Evolutionary conservation across 2,888 invertebrate genomes (phyloP).

Genomic region (Trichopoda pennipes): DNA sequence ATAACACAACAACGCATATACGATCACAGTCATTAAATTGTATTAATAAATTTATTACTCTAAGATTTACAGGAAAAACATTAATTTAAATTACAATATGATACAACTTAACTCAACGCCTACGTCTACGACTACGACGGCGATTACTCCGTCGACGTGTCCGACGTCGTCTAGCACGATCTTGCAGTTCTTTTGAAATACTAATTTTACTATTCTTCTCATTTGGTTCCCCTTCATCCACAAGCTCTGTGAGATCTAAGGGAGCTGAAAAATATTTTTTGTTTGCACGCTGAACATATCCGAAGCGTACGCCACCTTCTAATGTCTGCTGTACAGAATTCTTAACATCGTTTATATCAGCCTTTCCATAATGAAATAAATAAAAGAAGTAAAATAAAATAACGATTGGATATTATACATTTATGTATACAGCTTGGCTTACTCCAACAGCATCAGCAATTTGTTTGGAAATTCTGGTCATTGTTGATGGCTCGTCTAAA

Average conservation of each 20-base stretch:
- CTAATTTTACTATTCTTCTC: background rate
- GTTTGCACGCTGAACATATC: conserved; percentile 63
- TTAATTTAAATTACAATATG: too few species aligned
- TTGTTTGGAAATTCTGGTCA: conserved; percentile 53
- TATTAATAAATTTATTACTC: too few species aligned
- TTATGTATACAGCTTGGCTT: conserved; percentile 34
- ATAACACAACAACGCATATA: too few species aligned
- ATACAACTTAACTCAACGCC: background rate
- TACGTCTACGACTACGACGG: conserved; percentile 17
- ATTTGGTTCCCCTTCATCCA: background rate
- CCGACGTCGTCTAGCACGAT: conserved; percentile 54
- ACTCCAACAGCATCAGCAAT: conserved; percentile 65
- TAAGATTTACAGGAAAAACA: too few species aligned
- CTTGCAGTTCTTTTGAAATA: conserved; percentile 35
- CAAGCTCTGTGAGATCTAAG: conserved; percentile 50
- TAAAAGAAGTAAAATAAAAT: background rate
- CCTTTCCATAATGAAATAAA: conserved; percentile 32
- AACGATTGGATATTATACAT: background rate
- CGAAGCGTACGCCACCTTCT: conserved; percentile 65
- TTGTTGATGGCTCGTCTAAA: conserved; percentile 62
- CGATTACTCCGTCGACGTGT: conserved; percentile 30
- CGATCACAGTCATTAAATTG: too few species aligned
- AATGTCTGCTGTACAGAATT: conserved; percentile 61
- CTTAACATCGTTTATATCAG: conserved; percentile 59
- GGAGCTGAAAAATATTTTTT: conserved; percentile 66